phyloP scores from a whole-genome alignment of 2,113 vertebrate species.

The Pseudois nayaur region DNA sequence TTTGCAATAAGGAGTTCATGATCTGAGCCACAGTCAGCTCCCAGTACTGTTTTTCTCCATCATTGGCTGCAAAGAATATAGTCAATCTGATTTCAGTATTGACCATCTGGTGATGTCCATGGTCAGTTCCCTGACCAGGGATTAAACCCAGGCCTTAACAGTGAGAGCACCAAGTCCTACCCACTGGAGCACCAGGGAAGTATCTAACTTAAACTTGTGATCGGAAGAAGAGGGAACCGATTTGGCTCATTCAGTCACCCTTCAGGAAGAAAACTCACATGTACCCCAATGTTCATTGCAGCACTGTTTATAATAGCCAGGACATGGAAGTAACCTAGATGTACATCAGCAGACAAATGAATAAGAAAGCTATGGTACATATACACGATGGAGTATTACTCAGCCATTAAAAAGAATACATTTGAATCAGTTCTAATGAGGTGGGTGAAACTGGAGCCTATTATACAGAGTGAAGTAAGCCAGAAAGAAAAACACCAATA shows the following conservation, averaged over 20 bases:
- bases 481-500: no score
- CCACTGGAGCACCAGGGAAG: background rate
- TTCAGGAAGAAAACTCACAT: background rate
- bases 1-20: background rate
- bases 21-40: background rate
- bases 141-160: background rate
- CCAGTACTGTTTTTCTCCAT: background rate
- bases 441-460: no score
- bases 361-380: no score
- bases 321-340: no score
- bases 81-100: background rate
- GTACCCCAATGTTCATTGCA: no score
- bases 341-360: accelerated
- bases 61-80: background rate
- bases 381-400: no score
- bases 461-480: no score
- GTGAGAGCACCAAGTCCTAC: background rate
- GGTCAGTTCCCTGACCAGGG: background rate
- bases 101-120: background rate
- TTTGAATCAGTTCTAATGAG: no score
- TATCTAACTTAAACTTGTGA: background rate
- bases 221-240: background rate
- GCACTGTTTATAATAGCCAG: no score
- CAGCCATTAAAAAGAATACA: no score
- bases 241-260: background rate